phyloP scores from a whole-genome alignment of 37 sponge, comb jelly and placozoan genomes.

The Theonella swinhoei region DNA sequence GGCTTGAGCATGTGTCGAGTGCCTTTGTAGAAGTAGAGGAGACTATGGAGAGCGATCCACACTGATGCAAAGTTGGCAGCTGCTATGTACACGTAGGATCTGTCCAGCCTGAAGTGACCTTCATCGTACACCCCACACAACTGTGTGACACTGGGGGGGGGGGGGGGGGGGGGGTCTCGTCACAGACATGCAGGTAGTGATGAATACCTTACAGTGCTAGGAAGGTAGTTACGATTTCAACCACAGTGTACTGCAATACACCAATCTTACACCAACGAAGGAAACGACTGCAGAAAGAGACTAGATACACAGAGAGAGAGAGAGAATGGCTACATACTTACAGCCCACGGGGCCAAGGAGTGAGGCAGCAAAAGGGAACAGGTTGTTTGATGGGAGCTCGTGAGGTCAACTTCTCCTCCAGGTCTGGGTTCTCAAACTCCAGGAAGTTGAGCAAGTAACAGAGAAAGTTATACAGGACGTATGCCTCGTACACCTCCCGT shows the following conservation, averaged over 20 bases:
- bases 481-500: slow-evolving; percentile 90
- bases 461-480: slow-evolving; percentile 92
- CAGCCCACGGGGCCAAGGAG: slow-evolving; percentile 63
- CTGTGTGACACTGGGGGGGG: slow-evolving; percentile 47
- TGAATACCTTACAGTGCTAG: slow-evolving; percentile 72
- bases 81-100: slow-evolving; percentile 68
- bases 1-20: slow-evolving; percentile 74
- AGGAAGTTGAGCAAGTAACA: slow-evolving; percentile 87
- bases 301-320: background rate
- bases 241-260: slow-evolving; percentile 75
- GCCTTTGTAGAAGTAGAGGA: slow-evolving; percentile 88
- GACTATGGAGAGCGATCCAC: slow-evolving; percentile 74
- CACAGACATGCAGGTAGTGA: background rate
- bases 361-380: slow-evolving; percentile 71
- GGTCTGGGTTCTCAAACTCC: slow-evolving; percentile 47
- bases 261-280: slow-evolving; percentile 76
- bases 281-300: slow-evolving; percentile 33
- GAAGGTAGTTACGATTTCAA: slow-evolving; percentile 57
- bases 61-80: slow-evolving; percentile 64
- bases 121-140: slow-evolving; percentile 61
- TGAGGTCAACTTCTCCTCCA: slow-evolving; percentile 41
- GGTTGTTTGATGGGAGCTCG: slow-evolving; percentile 44
- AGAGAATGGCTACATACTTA: too few species aligned
- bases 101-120: slow-evolving; percentile 38
- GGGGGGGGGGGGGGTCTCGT: background rate